These are phyloP conservation scores for Paramormyrops hopkinsi DNA, from an alignment of 2,797 vertebrate genomes.

Conservation along the genomic window DNA sequence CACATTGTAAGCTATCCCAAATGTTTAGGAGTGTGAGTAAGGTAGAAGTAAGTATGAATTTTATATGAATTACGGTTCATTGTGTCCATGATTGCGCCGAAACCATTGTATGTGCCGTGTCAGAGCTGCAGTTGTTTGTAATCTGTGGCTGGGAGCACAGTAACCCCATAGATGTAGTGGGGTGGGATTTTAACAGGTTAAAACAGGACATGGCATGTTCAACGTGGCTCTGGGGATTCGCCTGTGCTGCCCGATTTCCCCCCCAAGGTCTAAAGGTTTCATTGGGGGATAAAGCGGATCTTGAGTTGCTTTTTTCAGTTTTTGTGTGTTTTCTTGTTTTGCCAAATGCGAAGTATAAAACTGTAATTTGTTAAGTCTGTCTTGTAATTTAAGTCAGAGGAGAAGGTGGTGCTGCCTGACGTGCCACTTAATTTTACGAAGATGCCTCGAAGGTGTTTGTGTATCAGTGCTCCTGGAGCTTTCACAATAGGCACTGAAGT, in stretches of 20 bases:
- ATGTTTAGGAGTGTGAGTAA: slow-evolving; percentile 24
- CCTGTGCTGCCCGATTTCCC: background rate
- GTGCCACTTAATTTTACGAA: background rate
- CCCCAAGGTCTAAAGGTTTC: background rate
- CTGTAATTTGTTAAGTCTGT: background rate
- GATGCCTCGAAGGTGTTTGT: background rate
- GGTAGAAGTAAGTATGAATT: slow-evolving; percentile 31
- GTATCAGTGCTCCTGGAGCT: background rate
- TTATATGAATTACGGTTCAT: slow-evolving; percentile 28
- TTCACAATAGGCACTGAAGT: slow-evolving; percentile 24
- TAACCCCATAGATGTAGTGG: background rate
- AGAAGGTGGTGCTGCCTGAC: background rate
- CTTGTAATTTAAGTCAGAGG: background rate
- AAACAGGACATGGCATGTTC: slow-evolving; percentile 12
- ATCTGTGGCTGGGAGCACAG: background rate
- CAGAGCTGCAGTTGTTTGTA: background rate
- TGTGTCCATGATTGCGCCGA: slow-evolving; percentile 10
- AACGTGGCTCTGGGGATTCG: background rate
- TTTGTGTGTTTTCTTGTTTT: background rate
- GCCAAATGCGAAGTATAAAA: background rate
- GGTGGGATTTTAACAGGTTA: slow-evolving; percentile 17
- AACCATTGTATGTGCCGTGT: slow-evolving; percentile 5
- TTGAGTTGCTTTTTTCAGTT: background rate
- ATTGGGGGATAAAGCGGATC: background rate
- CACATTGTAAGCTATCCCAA: slow-evolving; percentile 25